Evolutionary conservation across 2,113 vertebrate species (phyloP).

Genomic region (Physeter macrocephalus): DNA sequence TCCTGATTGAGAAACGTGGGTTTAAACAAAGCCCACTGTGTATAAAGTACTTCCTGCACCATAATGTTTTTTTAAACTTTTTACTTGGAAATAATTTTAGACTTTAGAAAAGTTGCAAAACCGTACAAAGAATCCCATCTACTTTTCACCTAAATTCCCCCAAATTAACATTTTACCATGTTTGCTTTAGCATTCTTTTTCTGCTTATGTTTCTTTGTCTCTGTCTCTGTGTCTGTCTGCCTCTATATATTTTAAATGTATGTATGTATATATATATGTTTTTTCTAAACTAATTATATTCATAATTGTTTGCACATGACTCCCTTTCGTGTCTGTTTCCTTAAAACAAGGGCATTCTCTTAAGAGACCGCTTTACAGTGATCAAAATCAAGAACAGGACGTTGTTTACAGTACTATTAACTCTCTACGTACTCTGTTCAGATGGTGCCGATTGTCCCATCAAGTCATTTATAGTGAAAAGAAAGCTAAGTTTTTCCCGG

Average conservation of each 20-base stretch:
- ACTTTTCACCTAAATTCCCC: neutral
- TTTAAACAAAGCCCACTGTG: neutral
- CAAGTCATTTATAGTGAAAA: neutral
- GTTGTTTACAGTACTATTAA: rapidly evolving
- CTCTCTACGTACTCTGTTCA: rapidly evolving
- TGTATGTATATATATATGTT: neutral
- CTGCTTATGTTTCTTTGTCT: neutral
- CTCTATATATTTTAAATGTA: neutral
- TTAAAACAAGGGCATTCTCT: neutral
- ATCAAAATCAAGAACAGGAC: neutral
- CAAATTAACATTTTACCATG: neutral
- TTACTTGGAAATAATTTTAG: neutral
- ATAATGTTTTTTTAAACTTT: neutral
- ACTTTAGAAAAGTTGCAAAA: neutral
- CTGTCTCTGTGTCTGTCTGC: neutral
- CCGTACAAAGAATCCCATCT: neutral
- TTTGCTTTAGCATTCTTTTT: neutral
- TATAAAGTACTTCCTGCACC: neutral
- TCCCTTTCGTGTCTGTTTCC: neutral
- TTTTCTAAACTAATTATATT: neutral
- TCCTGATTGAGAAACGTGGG: neutral
- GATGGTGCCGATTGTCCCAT: rapidly evolving
- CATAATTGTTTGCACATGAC: neutral
- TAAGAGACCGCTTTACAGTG: too few relatives aligned
- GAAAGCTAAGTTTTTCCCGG: neutral